These are phyloP conservation scores for Diphyllodes magnificus DNA, from an alignment of 2,113 vertebrate species.

Conservation along the genomic window DNA sequence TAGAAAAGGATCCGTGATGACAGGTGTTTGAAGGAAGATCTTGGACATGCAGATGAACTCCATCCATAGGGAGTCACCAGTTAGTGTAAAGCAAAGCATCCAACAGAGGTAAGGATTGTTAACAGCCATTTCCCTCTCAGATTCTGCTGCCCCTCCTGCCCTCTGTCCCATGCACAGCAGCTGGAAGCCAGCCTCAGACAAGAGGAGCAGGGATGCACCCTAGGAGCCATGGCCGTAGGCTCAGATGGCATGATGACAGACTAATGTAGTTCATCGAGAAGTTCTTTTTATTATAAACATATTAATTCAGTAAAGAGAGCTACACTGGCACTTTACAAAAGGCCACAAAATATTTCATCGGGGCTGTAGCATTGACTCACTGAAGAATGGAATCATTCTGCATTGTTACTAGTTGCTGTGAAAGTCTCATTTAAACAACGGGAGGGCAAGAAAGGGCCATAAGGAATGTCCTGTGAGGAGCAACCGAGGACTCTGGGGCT, in stretches of 20 bases:
- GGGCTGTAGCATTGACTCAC: neutral
- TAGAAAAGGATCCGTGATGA: fast-evolving
- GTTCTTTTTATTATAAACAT: neutral
- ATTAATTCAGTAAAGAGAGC: neutral
- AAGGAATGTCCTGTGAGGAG: neutral
- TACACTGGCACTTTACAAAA: neutral
- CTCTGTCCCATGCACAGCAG: neutral
- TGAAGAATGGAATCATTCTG: neutral
- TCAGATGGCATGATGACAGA: fast-evolving
- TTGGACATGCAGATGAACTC: neutral
- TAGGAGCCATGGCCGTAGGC: neutral
- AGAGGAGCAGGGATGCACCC: neutral
- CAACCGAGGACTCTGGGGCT: neutral
- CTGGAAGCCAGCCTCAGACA: neutral
- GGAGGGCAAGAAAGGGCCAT: neutral
- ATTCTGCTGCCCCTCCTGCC: neutral
- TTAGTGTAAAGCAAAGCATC: neutral
- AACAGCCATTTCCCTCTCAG: neutral
- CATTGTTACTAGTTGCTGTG: neutral
- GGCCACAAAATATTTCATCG: neutral
- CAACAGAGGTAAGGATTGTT: neutral
- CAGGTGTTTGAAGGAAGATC: neutral
- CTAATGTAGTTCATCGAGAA: neutral
- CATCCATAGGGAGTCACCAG: neutral
- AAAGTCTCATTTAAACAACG: neutral